Conservation (phyloP, 2,113 vertebrate species). For the Oncorhynchus gorbuscha region DNA sequence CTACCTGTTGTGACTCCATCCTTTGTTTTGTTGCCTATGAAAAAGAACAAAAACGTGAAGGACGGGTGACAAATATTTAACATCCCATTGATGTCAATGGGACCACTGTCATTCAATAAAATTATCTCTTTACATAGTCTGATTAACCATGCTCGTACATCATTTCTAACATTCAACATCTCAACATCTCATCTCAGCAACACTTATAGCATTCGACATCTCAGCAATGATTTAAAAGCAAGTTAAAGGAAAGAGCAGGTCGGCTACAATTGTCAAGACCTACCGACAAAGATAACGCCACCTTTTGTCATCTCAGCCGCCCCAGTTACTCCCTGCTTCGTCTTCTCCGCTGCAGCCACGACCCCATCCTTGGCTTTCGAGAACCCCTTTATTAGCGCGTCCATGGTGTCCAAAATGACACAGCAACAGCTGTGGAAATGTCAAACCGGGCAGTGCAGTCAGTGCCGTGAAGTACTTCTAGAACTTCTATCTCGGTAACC, state of each 20-base stretch:
- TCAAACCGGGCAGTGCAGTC: constrained; percentile 3
- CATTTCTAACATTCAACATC: neutral
- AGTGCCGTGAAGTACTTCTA: neutral
- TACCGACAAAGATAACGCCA: constrained; percentile 85
- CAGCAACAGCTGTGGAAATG: constrained; percentile 14
- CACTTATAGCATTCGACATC: neutral
- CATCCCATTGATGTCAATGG: neutral
- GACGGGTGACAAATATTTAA: constrained; percentile 16
- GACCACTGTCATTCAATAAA: constrained; percentile 26
- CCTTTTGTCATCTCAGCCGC: constrained; percentile 88
- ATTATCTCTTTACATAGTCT: neutral
- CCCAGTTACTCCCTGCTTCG: constrained; percentile 86
- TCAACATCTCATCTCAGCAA: no score
- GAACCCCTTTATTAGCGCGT: constrained; percentile 83
- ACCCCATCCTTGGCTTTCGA: constrained; percentile 87
- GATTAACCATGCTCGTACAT: neutral
- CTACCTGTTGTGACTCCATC: constrained; percentile 91
- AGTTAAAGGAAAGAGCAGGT: neutral
- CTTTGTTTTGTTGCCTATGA: constrained; percentile 88
- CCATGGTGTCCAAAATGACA: constrained; percentile 73
- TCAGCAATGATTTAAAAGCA: constrained; percentile 8
- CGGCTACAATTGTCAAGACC: constrained; percentile 50
- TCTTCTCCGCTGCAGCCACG: constrained; percentile 84
- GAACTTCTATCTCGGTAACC: neutral
- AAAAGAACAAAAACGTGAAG: constrained; percentile 39